Base-by-base conservation (phyloP, 2,113 vertebrate genomes). In the Hemiprocne comata region DNA sequence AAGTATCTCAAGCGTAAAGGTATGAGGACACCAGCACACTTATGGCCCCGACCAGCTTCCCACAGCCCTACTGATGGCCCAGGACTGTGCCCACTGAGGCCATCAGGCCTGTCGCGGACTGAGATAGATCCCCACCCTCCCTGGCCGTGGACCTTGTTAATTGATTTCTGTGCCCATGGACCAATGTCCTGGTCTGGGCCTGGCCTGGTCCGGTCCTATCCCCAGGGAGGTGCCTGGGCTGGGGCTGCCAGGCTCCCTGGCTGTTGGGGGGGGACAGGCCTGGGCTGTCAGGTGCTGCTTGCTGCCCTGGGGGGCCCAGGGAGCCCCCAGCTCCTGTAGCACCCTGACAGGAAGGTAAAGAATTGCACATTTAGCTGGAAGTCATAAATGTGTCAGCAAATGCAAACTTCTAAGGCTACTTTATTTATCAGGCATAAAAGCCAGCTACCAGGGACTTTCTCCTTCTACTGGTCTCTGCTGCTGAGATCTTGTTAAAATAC, bases 241-340 rank as follows among this genome's bases (percentile, higher is more conserved):
- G 36, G n/a, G 18, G 23, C 25, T 93, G 33, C 38, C 31, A 0
- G 0, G 18, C 8, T 55, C 3, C 58, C 58, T 28, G 29, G 3
- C 5, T 44, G 3, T 48, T 38, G 5, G 6, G 6, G 3, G 24
- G 42, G 33, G 25, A 73, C 7, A n/a, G 9, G 6, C 31, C 25
- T 51, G 17, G 34, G 33, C 31, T 24, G 26, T 28, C 10, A 10
- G 7, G 5, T 8, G 1, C 20, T 77, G 20, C 26, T 18, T 70
- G 26, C 11, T 17, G 18, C 24, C 16, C 5, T 44, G 9, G 1
- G 11, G 23, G 19, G 6, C 1, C 2, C 24, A 73, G 23, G 53
- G 26, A 69, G 12, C 16, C 25, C 6, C 21, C 0, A 0, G 53
- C 9, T 19, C 7, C 28, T 40, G 4, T 0, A 0, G 28, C 26